Percentiles rank a stretch among this genome's conserved stretches.
Conservation (phyloP, 2,113 vertebrate species). For the Myocastor coypus region DNA sequence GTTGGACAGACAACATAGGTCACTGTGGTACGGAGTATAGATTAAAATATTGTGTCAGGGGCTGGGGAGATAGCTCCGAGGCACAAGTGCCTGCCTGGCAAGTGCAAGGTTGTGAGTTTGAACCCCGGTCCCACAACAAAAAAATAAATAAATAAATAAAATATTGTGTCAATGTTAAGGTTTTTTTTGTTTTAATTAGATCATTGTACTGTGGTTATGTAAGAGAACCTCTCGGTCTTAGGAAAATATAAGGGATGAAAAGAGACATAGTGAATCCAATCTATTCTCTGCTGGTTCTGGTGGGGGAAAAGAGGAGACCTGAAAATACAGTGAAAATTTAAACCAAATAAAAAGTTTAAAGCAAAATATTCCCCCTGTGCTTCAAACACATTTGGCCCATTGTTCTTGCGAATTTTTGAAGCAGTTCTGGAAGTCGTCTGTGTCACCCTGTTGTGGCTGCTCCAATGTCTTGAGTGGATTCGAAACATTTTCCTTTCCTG, state of each 20-base stretch:
- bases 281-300: neutral
- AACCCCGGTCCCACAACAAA: too few relatives aligned
- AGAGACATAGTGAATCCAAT: neutral
- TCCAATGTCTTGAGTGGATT: neutral
- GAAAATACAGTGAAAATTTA: neutral
- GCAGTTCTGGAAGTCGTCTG: neutral
- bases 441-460: neutral
- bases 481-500: neutral
- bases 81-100: too few relatives aligned
- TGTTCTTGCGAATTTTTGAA: neutral
- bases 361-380: neutral
- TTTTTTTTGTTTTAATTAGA: neutral
- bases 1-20: neutral
- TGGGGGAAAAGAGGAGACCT: neutral
- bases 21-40: neutral
- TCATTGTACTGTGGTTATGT: neutral
- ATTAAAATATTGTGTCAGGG: neutral
- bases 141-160: too few relatives aligned
- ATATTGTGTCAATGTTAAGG: neutral
- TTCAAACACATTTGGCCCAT: neutral
- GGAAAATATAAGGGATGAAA: neutral
- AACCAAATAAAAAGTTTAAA: neutral
- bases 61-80: too few relatives aligned
- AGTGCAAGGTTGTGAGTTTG: too few relatives aligned
- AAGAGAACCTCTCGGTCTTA: neutral